Base-by-base conservation (phyloP, 2,113 vertebrate species). In the Tachysurus fulvidraco region DNA sequence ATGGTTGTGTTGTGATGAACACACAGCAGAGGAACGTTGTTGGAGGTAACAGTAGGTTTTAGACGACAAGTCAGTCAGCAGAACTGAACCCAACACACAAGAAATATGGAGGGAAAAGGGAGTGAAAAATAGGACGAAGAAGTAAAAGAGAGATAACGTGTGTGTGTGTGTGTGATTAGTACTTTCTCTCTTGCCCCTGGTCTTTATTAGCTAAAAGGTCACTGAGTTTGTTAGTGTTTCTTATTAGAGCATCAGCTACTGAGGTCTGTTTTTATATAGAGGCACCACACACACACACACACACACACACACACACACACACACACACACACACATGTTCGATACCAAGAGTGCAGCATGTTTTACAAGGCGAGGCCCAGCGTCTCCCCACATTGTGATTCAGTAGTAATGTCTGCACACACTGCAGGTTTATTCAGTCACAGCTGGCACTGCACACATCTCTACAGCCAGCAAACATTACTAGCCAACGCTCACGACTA, bases 121-220 rank as follows among this genome's bases (percentile, higher is more conserved):
- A 41, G 11, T 3, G 6, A 17, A 7, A n/a, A 7, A 62, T 14
- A 81, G 57, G 2, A 7, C 19, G 17, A 71, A 0, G 19, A 25
- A 62, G 9, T 13, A 12, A 28, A 11, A 14, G 30, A 19, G 16
- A 36, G 7, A 2, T 5, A 9, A 9, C 6, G 7, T 0, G 30
- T 2, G 74, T 77, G 73, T 52, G 28, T 46, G 83, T 46, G 69
- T 74, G 30, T 28, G 67, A 69, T 19, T 67, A 60, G 69, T 74
- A 60, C 83, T 46, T 85, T 23, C 64, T 36, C 84, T 65, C 59
- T 62, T 76, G 84, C 84, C 84, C 60, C 84, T 54, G 60, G 84
- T 65, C 74, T 78, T 85, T 54, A 85, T 77, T 85, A 65, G 59
- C 84, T 54, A 23, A 79, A 85, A 85, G 84, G 84, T 85, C 84